These are phyloP conservation scores for Heliconius hortense DNA, from an alignment of 2,888 invertebrate species.

Conservation along the genomic window DNA sequence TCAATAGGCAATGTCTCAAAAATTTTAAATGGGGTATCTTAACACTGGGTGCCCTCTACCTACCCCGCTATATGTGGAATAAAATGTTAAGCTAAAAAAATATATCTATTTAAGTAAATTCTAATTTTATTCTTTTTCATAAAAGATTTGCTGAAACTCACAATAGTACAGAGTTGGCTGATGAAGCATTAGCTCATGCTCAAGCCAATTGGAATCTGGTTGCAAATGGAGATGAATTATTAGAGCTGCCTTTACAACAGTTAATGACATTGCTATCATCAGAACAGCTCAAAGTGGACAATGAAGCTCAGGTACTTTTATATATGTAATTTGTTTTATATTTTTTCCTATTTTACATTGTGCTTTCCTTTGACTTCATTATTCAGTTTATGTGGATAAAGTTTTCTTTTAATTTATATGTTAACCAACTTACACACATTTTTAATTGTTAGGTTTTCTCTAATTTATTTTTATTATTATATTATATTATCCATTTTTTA, in stretches of 20 bases:
- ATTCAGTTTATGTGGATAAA: no score
- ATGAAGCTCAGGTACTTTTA: constrained; percentile 89
- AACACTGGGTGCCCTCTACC: background rate
- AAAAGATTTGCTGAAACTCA: constrained; percentile 91
- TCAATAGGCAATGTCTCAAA: background rate
- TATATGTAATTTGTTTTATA: background rate
- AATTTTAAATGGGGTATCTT: background rate
- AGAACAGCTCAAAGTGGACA: constrained; percentile 93
- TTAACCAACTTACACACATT: no score
- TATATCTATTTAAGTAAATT: background rate
- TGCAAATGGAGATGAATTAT: constrained; percentile 89
- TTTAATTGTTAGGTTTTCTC: no score
- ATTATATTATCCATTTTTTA: no score
- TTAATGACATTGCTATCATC: constrained; percentile 90
- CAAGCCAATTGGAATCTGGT: constrained; percentile 93
- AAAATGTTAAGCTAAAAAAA: background rate
- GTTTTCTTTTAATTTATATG: no score
- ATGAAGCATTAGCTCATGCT: constrained; percentile 90
- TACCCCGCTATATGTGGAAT: background rate
- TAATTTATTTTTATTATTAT: no score
- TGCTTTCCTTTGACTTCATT: background rate
- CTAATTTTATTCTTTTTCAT: background rate
- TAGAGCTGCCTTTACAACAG: constrained; percentile 89
- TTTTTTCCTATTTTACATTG: background rate
- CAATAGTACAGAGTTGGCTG: constrained; percentile 89